phyloP scores from a whole-genome alignment of 1,140 invertebrate species.

The Scaptomyza graminum region DNA sequence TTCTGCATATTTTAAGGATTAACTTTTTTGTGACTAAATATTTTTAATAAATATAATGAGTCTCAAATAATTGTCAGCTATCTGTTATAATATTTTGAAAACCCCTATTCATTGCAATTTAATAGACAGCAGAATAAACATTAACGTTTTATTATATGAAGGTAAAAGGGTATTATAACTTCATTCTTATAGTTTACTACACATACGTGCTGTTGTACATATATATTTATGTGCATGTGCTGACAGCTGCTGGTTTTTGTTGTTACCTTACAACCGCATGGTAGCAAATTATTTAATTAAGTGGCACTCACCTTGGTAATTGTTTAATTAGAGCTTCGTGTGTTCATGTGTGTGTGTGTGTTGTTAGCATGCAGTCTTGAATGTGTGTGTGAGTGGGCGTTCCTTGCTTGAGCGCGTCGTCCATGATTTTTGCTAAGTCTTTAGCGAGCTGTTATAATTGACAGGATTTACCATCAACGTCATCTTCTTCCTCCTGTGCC shows the following conservation, averaged over 20 bases:
- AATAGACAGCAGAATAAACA: no score
- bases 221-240: background rate
- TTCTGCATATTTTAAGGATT: no score
- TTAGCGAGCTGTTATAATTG: conserved; percentile 70
- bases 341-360: conserved; percentile 25
- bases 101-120: no score
- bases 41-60: no score
- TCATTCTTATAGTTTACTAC: background rate
- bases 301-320: conserved; percentile 74
- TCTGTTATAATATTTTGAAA: no score
- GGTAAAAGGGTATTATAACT: conserved; percentile 10
- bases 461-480: conserved; percentile 52
- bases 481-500: conserved; percentile 8
- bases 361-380: conserved; percentile 1
- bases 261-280: conserved; percentile 52
- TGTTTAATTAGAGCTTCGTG: conserved; percentile 65
- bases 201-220: background rate
- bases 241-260: conserved; percentile 31
- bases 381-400: conserved; percentile 9
- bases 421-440: conserved; percentile 52
- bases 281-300: conserved; percentile 77
- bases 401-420: conserved; percentile 5
- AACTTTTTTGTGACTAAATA: no score
- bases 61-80: no score
- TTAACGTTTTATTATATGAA: no score